Evolutionary conservation across 2,113 vertebrate species (phyloP).

Genomic region (Enhydra lutris): DNA sequence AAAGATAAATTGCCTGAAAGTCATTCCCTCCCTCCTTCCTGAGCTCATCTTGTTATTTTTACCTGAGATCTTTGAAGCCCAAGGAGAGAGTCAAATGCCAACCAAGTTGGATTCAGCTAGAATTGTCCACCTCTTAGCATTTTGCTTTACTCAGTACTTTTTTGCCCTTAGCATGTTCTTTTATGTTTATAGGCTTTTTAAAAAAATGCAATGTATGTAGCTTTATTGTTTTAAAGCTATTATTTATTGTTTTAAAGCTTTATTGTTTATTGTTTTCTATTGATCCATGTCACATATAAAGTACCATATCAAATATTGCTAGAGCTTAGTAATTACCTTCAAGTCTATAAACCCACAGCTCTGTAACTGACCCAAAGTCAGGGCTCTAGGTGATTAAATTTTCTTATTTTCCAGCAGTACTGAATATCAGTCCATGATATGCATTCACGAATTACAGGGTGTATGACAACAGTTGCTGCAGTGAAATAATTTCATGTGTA

Average conservation of each 20-base stretch:
- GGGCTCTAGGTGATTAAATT: neutral
- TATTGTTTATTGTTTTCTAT: neutral
- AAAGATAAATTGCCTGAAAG: neutral
- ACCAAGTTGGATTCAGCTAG: neutral
- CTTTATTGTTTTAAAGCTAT: neutral
- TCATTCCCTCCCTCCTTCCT: neutral
- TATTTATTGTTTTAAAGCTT: neutral
- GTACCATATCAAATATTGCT: constrained; percentile 22
- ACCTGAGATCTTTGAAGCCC: neutral
- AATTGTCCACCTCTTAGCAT: neutral
- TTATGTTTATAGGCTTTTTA: neutral
- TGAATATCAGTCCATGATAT: neutral
- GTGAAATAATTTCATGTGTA: neutral
- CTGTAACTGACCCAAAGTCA: neutral
- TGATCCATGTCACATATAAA: constrained; percentile 2
- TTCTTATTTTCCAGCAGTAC: neutral
- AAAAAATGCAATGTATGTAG: neutral
- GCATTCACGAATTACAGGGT: neutral
- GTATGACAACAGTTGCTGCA: neutral
- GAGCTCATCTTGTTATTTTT: constrained; percentile 47
- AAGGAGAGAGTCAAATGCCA: neutral
- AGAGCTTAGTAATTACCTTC: constrained; percentile 27
- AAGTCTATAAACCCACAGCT: neutral
- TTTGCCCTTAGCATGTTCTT: neutral
- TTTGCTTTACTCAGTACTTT: constrained; percentile 22